phyloP scores from a whole-genome alignment of 2,113 vertebrate species.

The Gadus chalcogrammus region DNA sequence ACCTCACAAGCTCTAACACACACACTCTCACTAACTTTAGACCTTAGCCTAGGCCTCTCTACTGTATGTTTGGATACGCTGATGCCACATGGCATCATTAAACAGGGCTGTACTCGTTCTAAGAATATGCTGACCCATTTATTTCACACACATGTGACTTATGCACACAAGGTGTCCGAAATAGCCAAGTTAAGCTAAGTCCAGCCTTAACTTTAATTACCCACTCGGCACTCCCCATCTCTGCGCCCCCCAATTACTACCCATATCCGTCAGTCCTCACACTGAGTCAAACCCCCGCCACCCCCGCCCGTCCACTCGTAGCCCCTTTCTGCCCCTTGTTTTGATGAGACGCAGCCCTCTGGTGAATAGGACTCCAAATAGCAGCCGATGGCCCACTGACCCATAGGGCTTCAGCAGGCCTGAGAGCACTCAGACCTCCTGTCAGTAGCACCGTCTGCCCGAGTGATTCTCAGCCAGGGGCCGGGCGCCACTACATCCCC shows the following conservation, averaged over 20 bases:
- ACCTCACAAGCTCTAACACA: too few species aligned
- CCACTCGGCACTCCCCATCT: slow-evolving; percentile 27
- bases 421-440: neutral
- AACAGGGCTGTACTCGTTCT: slow-evolving; percentile 37
- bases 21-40: neutral
- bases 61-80: slow-evolving; percentile 11
- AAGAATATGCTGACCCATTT: slow-evolving; percentile 63
- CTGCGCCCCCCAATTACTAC: neutral
- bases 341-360: slow-evolving; percentile 41
- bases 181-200: slow-evolving; percentile 50
- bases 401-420: neutral
- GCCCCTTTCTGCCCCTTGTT: slow-evolving; percentile 39
- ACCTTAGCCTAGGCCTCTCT: slow-evolving; percentile 11
- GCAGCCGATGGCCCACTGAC: slow-evolving; percentile 57
- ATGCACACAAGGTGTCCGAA: slow-evolving; percentile 26
- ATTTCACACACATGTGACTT: slow-evolving; percentile 51
- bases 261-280: slow-evolving; percentile 45
- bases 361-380: slow-evolving; percentile 29
- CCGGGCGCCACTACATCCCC: slow-evolving; percentile 29
- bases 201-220: slow-evolving; percentile 41
- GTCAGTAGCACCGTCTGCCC: slow-evolving; percentile 36
- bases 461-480: slow-evolving; percentile 52
- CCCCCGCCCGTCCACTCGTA: neutral
- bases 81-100: neutral
- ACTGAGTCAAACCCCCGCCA: slow-evolving; percentile 15